A percentile compares a stretch with the other conserved stretches of the same genome.
Evolutionary conservation across 2,797 vertebrate genomes (phyloP).

Genomic region (Chanos chanos): DNA sequence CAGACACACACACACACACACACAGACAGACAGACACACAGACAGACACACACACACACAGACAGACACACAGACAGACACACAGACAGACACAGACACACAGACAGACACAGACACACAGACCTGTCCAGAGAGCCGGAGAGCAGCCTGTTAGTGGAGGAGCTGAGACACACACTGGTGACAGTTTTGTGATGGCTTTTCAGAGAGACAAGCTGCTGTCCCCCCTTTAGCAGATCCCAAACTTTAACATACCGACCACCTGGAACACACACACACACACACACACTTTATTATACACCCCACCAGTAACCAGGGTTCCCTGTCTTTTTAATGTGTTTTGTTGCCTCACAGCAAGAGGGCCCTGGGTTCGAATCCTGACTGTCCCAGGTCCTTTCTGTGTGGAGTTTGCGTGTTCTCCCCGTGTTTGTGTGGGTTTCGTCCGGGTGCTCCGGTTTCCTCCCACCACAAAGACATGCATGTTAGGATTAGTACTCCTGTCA

Average conservation of each 20-base stretch:
- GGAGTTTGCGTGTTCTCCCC: too few relatives aligned
- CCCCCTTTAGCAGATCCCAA: conserved; percentile 94
- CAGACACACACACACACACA: too few relatives aligned
- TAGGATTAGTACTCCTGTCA: too few relatives aligned
- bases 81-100: not conserved
- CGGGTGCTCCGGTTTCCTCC: too few relatives aligned
- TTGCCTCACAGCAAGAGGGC: too few relatives aligned
- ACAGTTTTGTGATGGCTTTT: conserved; percentile 98
- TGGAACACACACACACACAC: conserved; percentile 44
- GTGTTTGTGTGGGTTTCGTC: too few relatives aligned
- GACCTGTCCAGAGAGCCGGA: conserved; percentile 95
- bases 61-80: too few relatives aligned
- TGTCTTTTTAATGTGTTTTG: too few relatives aligned
- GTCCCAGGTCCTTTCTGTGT: too few relatives aligned
- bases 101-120: conserved; percentile 18
- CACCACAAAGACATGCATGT: too few relatives aligned
- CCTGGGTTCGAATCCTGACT: too few relatives aligned
- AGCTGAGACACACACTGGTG: conserved; percentile 86
- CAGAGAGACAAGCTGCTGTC: conserved; percentile 87
- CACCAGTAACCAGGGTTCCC: not conserved
- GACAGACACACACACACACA: not conserved
- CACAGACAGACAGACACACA: too few relatives aligned
- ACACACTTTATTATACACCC: not conserved
- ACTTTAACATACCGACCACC: conserved; percentile 93
- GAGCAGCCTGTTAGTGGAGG: conserved; percentile 85